Base-by-base conservation (phyloP, 2,113 vertebrate species). In the Barbus barbus region DNA sequence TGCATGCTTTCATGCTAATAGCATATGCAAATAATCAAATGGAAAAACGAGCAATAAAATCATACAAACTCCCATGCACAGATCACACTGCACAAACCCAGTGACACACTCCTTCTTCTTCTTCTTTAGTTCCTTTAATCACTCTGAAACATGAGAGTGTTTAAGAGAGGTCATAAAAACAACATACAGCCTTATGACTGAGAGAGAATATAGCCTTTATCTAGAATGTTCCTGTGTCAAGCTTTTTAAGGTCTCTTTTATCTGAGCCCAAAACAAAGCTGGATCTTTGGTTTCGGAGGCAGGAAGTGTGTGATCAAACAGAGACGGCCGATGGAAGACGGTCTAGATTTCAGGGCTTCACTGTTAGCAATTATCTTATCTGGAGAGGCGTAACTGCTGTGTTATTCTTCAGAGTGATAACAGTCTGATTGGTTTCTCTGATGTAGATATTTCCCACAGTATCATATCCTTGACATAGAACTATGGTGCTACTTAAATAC, bases 101-200 rank as follows among this genome's bases (percentile, higher is more conserved):
- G n/a, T 60, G 58, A 28, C 77, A 63, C 60, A 67, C n/a, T 80
- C 38, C 60, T 28, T 26, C 20, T 46, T 80, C 20, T 46, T 80
- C 51, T 53, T 77, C 48, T 61, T 67, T 72, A 71, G 77, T 36
- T 63, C 58, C 65, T 85, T 75, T 85, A 85, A 71, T 83, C 83
- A 85, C 81, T 78, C 67, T 87, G 86, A 85, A 87, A 86, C 46
- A 71, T 58, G 71, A 36, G 33, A 84, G 78, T 53, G 79, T 84
- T 82, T 77, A 88, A 77, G 83, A 82, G 48, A 71, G 28, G 83
- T 76, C 83, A 86, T 87, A 87, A 87, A 87, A 87, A 87, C 86
- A 85, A 46, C 65, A 56, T 33, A 76, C 22, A 33, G 33, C 41
- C 18, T 69, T n/a, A n/a, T n/a, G n/a, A n/a, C n/a, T 7, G 36